Evolutionary conservation across 2,888 invertebrate species (phyloP).

Genomic region (Tuberolachnus salignus): DNA sequence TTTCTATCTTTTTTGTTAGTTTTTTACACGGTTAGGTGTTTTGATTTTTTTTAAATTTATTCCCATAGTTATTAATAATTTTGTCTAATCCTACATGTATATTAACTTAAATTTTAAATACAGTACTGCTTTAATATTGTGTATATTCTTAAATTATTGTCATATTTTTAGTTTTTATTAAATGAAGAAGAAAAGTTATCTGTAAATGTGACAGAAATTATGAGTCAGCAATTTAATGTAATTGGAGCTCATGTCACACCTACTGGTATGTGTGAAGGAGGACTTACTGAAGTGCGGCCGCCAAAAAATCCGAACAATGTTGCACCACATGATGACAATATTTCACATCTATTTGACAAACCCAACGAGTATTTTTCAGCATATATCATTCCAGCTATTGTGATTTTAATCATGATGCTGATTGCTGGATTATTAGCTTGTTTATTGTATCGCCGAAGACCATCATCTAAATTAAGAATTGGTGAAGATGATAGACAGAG

Average conservation of each 20-base stretch:
- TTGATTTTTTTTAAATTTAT: too few relatives aligned
- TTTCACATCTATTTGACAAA: conserved; percentile 59
- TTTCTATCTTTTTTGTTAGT: neutral
- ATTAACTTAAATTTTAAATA: too few relatives aligned
- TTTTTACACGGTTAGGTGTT: neutral
- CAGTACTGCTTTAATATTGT: neutral
- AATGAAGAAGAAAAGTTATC: conserved; percentile 61
- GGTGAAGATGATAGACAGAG: conserved; percentile 81
- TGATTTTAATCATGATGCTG: conserved; percentile 85
- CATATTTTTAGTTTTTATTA: conserved; percentile 59
- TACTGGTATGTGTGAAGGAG: conserved; percentile 68
- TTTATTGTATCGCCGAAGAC: conserved; percentile 79
- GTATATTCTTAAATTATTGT: neutral
- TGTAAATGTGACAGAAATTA: conserved; percentile 69
- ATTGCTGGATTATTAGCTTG: conserved; percentile 87
- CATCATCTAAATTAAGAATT: conserved; percentile 80
- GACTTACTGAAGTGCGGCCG: conserved; percentile 63
- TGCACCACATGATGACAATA: conserved; percentile 62
- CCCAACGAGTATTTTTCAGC: conserved; percentile 68
- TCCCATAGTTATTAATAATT: neutral
- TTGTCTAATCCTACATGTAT: too few relatives aligned
- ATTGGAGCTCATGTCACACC: conserved; percentile 70
- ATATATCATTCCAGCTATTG: conserved; percentile 86
- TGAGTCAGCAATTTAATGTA: conserved; percentile 76
- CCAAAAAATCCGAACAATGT: conserved; percentile 61